Conservation (phyloP, 1,140 invertebrate species). For the Callitettix versicolor region DNA sequence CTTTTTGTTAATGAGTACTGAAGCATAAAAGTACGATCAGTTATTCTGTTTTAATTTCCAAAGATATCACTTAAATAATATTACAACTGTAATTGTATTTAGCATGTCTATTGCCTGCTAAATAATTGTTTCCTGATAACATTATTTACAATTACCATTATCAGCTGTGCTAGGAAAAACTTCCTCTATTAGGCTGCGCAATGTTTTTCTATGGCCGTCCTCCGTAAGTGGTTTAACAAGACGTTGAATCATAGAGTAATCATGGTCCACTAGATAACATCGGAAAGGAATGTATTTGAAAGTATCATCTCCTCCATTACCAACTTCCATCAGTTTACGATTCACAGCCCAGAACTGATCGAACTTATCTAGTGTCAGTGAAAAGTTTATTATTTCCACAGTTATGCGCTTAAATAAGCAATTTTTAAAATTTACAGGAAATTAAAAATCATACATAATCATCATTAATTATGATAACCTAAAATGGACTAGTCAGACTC, state of each 20-base stretch:
- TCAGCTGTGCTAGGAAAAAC: constrained; percentile 49
- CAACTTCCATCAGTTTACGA: constrained; percentile 83
- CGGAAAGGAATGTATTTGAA: constrained; percentile 91
- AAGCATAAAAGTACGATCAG: no score
- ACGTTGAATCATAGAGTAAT: constrained; percentile 52
- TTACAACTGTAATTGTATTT: no score
- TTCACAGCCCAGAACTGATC: constrained; percentile 99
- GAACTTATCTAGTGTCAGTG: constrained; percentile 77
- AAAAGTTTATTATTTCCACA: not conserved
- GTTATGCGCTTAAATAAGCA: no score
- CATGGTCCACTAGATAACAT: constrained; percentile 69
- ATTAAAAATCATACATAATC: no score
- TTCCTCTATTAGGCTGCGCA: constrained; percentile 60
- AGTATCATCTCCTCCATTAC: constrained; percentile 58
- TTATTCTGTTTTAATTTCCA: no score
- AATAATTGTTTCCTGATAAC: not conserved
- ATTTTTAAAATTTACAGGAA: constrained; percentile 15
- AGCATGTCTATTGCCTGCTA: no score
- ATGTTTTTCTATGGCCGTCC: constrained; percentile 60
- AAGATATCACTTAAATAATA: no score
- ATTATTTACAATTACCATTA: constrained; percentile 31
- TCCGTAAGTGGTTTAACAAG: constrained; percentile 62
- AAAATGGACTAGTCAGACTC: no score
- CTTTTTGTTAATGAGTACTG: no score
- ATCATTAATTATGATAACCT: no score